phyloP scores from a whole-genome alignment of 2,888 invertebrate species.

The Limenitis camilla region DNA sequence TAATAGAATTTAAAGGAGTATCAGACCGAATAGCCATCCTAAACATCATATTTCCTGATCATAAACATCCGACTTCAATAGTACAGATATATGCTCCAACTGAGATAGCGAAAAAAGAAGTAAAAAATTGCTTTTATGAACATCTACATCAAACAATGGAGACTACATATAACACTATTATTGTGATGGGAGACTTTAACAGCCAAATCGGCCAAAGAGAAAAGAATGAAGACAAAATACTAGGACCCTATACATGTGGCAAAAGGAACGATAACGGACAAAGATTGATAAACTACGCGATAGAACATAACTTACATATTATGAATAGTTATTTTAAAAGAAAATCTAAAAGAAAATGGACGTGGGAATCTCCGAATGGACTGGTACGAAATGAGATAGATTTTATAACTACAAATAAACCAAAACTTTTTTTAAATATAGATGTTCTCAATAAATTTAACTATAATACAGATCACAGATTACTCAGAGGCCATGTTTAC shows the following conservation, averaged over 20 bases:
- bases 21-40: too few relatives aligned
- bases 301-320: background rate
- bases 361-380: conserved; percentile 25
- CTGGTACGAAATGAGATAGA: conserved; percentile 24
- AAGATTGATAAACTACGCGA: too few relatives aligned
- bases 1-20: too few relatives aligned
- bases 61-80: background rate
- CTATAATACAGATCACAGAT: conserved; percentile 3
- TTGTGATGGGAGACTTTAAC: too few relatives aligned
- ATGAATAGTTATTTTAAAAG: conserved; percentile 22
- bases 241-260: background rate
- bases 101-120: background rate
- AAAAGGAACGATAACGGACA: too few relatives aligned
- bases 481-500: too few relatives aligned
- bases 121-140: background rate
- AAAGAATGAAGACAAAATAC: too few relatives aligned
- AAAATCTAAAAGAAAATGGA: conserved; percentile 22
- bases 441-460: conserved; percentile 9
- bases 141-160: too few relatives aligned
- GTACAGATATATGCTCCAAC: background rate
- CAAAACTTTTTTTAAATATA: conserved; percentile 9
- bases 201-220: too few relatives aligned
- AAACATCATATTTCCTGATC: too few relatives aligned
- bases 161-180: too few relatives aligned
- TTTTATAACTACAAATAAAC: conserved; percentile 21